A percentile compares a stretch with the other conserved stretches of the same genome.
phyloP scores from a whole-genome alignment of 1,140 invertebrate species.

The Leptopilina boulardi region DNA sequence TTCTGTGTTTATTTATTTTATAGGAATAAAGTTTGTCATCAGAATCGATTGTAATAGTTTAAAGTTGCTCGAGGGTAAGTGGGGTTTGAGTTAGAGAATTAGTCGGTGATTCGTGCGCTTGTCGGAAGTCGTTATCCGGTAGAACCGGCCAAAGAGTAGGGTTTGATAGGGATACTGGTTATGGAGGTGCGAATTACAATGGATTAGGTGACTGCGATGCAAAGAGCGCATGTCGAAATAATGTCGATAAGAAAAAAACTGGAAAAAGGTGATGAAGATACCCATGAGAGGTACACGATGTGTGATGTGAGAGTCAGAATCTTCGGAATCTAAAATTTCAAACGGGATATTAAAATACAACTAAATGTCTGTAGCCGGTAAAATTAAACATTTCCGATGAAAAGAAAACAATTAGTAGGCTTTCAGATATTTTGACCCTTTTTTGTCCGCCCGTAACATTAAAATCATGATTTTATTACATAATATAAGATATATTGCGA shows the following conservation, averaged over 20 bases:
- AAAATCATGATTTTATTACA: no score
- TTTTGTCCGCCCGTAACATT: no score
- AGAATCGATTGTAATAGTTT: constrained; percentile 55
- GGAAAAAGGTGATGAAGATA: constrained; percentile 11
- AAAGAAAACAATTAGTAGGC: no score
- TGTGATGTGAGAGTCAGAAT: constrained; percentile 37
- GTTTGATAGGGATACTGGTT: constrained; percentile 34
- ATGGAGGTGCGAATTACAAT: constrained; percentile 44
- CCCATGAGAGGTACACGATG: constrained; percentile 38
- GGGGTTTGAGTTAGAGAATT: constrained; percentile 51
- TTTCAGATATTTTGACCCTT: no score
- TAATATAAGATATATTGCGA: no score
- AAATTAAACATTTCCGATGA: no score
- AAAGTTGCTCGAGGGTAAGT: constrained; percentile 51
- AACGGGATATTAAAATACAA: no score
- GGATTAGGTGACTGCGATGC: constrained; percentile 30
- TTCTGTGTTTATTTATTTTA: constrained; percentile 36
- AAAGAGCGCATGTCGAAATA: constrained; percentile 48
- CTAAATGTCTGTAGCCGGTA: no score
- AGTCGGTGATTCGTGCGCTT: constrained; percentile 50
- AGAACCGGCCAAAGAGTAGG: not conserved
- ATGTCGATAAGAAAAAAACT: constrained; percentile 37
- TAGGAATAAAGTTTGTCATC: constrained; percentile 52
- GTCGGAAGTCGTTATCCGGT: not conserved
- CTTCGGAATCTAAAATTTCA: no score